These are phyloP conservation scores for Gymnodraco acuticeps DNA, from an alignment of 2,797 vertebrate species.

Conservation along the genomic window DNA sequence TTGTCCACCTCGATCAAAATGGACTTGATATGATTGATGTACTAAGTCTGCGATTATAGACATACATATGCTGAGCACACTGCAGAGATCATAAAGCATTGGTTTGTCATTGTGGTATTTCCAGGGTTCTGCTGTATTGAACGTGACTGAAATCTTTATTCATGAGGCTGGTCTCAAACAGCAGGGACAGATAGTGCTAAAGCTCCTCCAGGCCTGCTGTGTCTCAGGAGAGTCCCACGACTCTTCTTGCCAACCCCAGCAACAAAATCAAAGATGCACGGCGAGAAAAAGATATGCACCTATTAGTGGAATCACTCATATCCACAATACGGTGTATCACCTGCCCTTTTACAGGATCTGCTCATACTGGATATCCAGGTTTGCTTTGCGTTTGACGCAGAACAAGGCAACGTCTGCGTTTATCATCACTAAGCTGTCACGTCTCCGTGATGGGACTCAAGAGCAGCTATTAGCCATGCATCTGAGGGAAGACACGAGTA, in stretches of 20 bases:
- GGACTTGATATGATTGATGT: slow-evolving; percentile 66
- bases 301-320: slow-evolving; percentile 71
- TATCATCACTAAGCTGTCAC: slow-evolving; percentile 92
- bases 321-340: slow-evolving; percentile 59
- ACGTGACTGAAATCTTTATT: slow-evolving; percentile 84
- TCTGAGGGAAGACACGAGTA: slow-evolving; percentile 86
- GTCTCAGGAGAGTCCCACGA: slow-evolving; percentile 73
- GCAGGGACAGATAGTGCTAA: slow-evolving; percentile 78
- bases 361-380: slow-evolving; percentile 68
- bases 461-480: slow-evolving; percentile 93
- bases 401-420: slow-evolving; percentile 91
- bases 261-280: slow-evolving; percentile 72
- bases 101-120: slow-evolving; percentile 81
- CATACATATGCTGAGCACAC: slow-evolving; percentile 74
- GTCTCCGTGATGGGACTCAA: slow-evolving; percentile 91
- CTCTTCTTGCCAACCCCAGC: slow-evolving; percentile 60
- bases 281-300: slow-evolving; percentile 64
- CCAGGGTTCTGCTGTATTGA: slow-evolving; percentile 71
- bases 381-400: slow-evolving; percentile 86
- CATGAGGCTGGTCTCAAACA: slow-evolving; percentile 79
- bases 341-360: slow-evolving; percentile 58
- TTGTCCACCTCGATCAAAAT: slow-evolving; percentile 54
- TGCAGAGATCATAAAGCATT: slow-evolving; percentile 81
- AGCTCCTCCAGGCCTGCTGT: slow-evolving; percentile 72
- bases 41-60: slow-evolving; percentile 65